Base-by-base conservation (phyloP, 2,113 vertebrate species). In the Gopherus flavomarginatus region DNA sequence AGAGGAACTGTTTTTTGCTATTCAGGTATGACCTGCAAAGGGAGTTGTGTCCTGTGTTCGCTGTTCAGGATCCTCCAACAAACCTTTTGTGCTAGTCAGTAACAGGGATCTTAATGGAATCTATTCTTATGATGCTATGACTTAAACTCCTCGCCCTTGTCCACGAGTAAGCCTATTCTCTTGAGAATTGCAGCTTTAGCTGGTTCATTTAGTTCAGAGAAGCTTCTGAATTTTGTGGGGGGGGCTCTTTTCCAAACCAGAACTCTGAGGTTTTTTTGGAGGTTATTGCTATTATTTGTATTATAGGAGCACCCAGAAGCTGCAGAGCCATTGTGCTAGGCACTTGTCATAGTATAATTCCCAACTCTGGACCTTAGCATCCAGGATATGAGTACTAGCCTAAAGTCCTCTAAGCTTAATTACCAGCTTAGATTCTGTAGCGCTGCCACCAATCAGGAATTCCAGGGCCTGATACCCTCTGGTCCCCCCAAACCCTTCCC, bases 61-160 rank as follows among this genome's bases (percentile, higher is more conserved):
- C 38, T 75, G 7, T 75, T 75, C 22, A 75, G 72, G 21, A 24
- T 75, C 19, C 72, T 12, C 21, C 21, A 14, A 75, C 38, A 12
- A 38, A 75, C 38, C 72, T 75, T 75, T 24, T 22, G 4, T 11
- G 87, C 12, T 0, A 0, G 79, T 54, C 53, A 2, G 11, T 12
- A 29, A 54, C 56, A 62, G 53, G 2, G 4, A 13, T 31, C 16
- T 77, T 1, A 0, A 17, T 6, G 2, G 6, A 1, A 11, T 24
- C 57, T 69, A 35, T 35, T 69, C 16, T 69, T n/a, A n/a, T 17
- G 62, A 69, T 69, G 14, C 6, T 69, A 26, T 26, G 38, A 21
- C 38, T 75, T 44, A 42, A 75, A 21, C 19, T 9, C 19, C 31
- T 35, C 35, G 21, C 17, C 38, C 38, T 42, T 42, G 38, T 26